phyloP scores from a whole-genome alignment of 2,113 vertebrate species.

The Anas platyrhynchos region DNA sequence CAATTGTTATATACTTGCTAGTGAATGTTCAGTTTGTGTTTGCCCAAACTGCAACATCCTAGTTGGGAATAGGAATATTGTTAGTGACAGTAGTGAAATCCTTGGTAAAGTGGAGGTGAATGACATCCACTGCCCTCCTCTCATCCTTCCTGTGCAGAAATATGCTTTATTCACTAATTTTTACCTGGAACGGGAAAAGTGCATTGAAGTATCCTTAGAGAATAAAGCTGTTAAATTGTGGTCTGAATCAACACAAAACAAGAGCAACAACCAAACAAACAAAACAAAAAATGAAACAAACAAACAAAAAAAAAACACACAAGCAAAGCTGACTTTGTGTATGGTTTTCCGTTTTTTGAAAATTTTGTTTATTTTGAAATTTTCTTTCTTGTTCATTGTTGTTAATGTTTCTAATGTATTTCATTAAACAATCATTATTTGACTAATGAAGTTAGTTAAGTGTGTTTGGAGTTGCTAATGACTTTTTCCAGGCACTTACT shows the following conservation, averaged over 20 bases:
- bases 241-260: background rate
- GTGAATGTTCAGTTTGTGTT: background rate
- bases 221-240: background rate
- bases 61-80: background rate
- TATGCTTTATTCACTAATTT: background rate
- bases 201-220: background rate
- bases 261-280: background rate
- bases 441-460: slow-evolving; percentile 23
- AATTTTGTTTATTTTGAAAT: background rate
- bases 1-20: background rate
- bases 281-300: background rate
- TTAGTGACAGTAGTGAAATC: background rate
- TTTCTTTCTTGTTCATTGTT: background rate
- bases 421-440: slow-evolving; percentile 32
- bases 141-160: background rate
- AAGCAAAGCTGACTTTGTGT: background rate
- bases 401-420: slow-evolving; percentile 7
- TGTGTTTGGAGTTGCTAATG: background rate
- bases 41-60: background rate
- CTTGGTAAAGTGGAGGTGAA: background rate
- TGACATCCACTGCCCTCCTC: background rate
- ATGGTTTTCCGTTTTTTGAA: background rate
- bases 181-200: background rate
- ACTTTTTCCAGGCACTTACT: background rate
- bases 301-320: no score